A percentile compares a stretch with the other conserved stretches of the same genome.
Evolutionary conservation across 2,888 invertebrate genomes (phyloP).

Genomic region (Drosophila pseudotalamancana): DNA sequence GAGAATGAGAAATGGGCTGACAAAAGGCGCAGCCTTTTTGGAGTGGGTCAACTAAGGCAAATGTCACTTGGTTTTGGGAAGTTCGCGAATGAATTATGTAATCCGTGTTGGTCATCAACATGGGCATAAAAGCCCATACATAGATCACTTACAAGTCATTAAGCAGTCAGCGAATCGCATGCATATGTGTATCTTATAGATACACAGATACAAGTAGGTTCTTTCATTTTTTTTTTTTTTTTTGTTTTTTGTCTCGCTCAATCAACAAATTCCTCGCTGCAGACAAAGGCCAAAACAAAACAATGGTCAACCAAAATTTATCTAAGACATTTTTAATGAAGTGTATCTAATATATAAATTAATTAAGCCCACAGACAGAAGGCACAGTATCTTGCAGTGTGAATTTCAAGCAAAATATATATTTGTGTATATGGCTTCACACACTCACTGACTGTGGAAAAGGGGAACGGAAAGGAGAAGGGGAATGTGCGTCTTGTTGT

Average conservation of each 20-base stretch:
- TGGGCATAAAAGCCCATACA: constrained; percentile 9
- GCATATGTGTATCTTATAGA: constrained; percentile 16
- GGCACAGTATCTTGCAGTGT: constrained; percentile 45
- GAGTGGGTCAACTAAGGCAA: not conserved
- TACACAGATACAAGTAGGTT: constrained; percentile 20
- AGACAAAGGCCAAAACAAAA: constrained; percentile 16
- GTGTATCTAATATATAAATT: constrained; percentile 77
- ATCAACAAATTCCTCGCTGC: constrained; percentile 47
- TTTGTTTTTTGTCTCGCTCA: constrained; percentile 54
- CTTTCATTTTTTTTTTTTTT: not conserved
- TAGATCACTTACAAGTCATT: constrained; percentile 72
- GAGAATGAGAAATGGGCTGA: constrained; percentile 39
- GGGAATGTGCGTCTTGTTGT: constrained; percentile 10
- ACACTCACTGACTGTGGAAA: not conserved
- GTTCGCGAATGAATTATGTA: constrained; percentile 64
- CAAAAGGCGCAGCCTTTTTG: constrained; percentile 39
- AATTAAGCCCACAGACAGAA: constrained; percentile 58
- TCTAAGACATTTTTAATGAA: constrained; percentile 67
- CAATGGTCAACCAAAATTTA: constrained; percentile 22
- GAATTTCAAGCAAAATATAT: constrained; percentile 56
- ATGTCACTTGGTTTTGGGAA: constrained; percentile 28
- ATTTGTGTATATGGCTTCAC: constrained; percentile 34
- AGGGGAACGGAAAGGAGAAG: not conserved
- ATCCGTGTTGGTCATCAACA: constrained; percentile 1
- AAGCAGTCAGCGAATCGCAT: constrained; percentile 33